Percentiles rank a stretch among this genome's conserved stretches.
phyloP scores from a whole-genome alignment of 2,797 vertebrate genomes.

The Dicrostonyx torquatus region DNA sequence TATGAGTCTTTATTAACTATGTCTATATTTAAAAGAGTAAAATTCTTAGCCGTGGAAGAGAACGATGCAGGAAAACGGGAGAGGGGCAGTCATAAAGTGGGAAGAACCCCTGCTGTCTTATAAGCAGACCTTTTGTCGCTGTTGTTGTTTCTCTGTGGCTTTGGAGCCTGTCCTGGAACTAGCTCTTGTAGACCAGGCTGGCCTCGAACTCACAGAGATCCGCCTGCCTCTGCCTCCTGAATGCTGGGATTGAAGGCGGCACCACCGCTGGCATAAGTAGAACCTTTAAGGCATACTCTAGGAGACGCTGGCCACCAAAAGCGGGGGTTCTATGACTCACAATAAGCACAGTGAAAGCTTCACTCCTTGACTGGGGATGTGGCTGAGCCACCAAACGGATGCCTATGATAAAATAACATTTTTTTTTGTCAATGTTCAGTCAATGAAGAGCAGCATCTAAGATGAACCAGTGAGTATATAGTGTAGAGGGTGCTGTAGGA shows the following conservation, averaged over 20 bases:
- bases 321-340: background rate
- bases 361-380: background rate
- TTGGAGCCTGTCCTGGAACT: too few relatives aligned
- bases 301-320: background rate
- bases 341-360: background rate
- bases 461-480: background rate
- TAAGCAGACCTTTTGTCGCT: background rate
- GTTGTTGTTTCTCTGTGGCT: too few relatives aligned
- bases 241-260: too few relatives aligned
- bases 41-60: background rate
- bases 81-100: background rate
- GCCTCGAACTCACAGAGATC: too few relatives aligned
- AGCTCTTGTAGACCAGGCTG: too few relatives aligned
- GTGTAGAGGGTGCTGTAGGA: background rate
- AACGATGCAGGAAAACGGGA: background rate
- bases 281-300: background rate
- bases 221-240: too few relatives aligned
- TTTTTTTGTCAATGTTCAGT: background rate
- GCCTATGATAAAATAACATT: background rate
- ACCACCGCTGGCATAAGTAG: background rate
- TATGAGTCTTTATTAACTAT: background rate
- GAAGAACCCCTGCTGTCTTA: background rate
- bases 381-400: background rate
- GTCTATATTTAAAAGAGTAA: background rate
- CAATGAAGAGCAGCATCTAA: background rate